Conservation (phyloP, 1,140 invertebrate species). For the Pseudomyrmex cubaensis region DNA sequence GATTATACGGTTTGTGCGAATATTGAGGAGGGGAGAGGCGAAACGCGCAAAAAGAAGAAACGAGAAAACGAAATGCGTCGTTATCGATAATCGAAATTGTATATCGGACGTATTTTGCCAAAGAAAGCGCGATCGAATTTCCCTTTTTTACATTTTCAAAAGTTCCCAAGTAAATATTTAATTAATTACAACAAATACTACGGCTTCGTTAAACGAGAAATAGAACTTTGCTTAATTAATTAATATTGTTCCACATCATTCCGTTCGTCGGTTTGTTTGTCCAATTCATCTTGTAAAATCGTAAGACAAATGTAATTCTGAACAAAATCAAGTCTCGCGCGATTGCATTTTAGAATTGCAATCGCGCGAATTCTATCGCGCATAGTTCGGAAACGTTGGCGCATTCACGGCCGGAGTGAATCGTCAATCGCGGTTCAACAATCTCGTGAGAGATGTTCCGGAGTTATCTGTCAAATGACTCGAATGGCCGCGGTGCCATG, state of each 20-base stretch:
- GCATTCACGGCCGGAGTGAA: slow-evolving; percentile 18
- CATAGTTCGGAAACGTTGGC: slow-evolving; percentile 1
- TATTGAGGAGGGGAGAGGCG: background rate
- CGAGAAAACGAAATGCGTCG: slow-evolving; percentile 13
- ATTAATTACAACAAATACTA: no score
- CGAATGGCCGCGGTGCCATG: slow-evolving; percentile 17
- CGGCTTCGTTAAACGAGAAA: no score
- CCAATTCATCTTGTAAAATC: no score
- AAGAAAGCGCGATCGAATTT: slow-evolving; percentile 5
- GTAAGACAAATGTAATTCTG: no score
- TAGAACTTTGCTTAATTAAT: no score
- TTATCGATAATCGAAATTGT: slow-evolving; percentile 52
- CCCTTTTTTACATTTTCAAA: no score
- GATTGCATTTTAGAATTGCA: no score
- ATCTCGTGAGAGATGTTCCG: slow-evolving; percentile 6
- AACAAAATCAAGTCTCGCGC: no score
- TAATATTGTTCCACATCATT: no score
- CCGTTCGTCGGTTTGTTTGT: no score
- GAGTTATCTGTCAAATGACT: slow-evolving; percentile 45
- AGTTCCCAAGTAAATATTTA: no score
- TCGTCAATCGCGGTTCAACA: slow-evolving; percentile 62
- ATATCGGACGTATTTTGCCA: background rate
- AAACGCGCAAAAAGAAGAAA: background rate
- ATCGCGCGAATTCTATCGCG: background rate
- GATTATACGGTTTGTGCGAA: slow-evolving; percentile 68